phyloP scores from a whole-genome alignment of 2,797 vertebrate genomes.

The Tinamus major region DNA sequence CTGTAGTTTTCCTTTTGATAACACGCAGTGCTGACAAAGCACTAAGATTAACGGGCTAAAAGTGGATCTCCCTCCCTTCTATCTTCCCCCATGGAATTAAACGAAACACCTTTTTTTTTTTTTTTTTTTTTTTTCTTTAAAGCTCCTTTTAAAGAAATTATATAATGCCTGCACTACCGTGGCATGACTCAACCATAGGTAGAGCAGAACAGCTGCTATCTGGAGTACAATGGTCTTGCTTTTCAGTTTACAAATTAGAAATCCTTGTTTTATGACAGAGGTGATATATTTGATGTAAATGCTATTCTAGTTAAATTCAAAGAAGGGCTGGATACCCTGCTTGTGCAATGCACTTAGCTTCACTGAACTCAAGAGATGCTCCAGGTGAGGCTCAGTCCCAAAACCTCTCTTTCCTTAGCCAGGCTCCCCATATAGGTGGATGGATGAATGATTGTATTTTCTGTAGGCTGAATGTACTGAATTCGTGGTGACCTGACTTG shows the following conservation, averaged over 20 bases:
- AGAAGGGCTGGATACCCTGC: not conserved
- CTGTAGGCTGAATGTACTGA: constrained; percentile 51
- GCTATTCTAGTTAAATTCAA: not conserved
- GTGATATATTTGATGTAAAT: not conserved
- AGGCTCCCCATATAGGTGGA: not conserved
- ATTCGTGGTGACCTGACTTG: constrained; percentile 27
- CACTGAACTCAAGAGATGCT: not conserved
- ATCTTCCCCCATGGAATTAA: not conserved
- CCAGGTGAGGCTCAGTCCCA: constrained; percentile 10
- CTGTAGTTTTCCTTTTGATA: not conserved
- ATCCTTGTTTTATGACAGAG: constrained; percentile 8
- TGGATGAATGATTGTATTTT: constrained; percentile 1
- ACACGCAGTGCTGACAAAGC: not conserved
- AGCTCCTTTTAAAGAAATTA: constrained; percentile 21
- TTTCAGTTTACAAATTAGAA: constrained; percentile 39
- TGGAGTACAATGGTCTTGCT: constrained; percentile 1
- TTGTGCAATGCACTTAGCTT: not conserved
- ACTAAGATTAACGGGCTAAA: not conserved
- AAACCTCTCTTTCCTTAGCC: not conserved
- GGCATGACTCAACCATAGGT: constrained; percentile 6
- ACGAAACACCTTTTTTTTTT: constrained; percentile 31
- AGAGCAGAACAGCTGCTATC: constrained; percentile 21
- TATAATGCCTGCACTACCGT: constrained; percentile 22
- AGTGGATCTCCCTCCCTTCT: constrained; percentile 17
- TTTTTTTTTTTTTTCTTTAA: not conserved